Conservation (phyloP, 1,140 invertebrate genomes). For the Pseudachorutes palmiensis region DNA sequence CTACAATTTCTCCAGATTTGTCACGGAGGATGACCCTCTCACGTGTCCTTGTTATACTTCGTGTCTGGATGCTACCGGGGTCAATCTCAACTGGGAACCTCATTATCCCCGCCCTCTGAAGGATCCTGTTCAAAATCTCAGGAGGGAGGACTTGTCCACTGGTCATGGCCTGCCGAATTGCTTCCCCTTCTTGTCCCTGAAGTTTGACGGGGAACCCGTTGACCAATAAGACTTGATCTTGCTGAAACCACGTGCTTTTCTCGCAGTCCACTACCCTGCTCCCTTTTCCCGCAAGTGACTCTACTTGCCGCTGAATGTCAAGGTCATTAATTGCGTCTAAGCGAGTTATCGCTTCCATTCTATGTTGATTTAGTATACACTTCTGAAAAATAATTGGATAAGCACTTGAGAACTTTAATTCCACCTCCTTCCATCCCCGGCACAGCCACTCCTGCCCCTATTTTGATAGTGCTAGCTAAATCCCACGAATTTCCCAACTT, state of each 20-base stretch:
- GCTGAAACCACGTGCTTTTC: constrained; percentile 60
- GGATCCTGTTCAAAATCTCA: constrained; percentile 61
- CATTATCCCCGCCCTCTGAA: constrained; percentile 58
- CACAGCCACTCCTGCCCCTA: too few relatives aligned
- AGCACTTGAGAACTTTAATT: neutral
- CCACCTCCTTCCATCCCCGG: too few relatives aligned
- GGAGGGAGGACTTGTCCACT: constrained; percentile 58
- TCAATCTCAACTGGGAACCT: constrained; percentile 62
- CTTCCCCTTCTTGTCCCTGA: constrained; percentile 59
- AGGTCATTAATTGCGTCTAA: constrained; percentile 55
- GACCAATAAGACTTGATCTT: constrained; percentile 64
- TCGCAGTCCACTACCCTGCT: constrained; percentile 66
- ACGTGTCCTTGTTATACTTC: constrained; percentile 61
- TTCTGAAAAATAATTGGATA: neutral
- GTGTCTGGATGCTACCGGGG: constrained; percentile 53
- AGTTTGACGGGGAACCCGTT: constrained; percentile 63
- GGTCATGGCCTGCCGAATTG: constrained; percentile 60
- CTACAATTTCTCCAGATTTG: constrained; percentile 58
- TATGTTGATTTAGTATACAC: neutral
- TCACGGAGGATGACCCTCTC: constrained; percentile 61
- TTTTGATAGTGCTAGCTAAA: too few relatives aligned
- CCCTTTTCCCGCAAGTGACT: constrained; percentile 64
- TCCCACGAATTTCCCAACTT: too few relatives aligned
- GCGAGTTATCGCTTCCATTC: constrained; percentile 28
- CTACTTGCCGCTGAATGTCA: constrained; percentile 67